Conservation (phyloP, 1,140 invertebrate species). For the Diorhabda sublineata region DNA sequence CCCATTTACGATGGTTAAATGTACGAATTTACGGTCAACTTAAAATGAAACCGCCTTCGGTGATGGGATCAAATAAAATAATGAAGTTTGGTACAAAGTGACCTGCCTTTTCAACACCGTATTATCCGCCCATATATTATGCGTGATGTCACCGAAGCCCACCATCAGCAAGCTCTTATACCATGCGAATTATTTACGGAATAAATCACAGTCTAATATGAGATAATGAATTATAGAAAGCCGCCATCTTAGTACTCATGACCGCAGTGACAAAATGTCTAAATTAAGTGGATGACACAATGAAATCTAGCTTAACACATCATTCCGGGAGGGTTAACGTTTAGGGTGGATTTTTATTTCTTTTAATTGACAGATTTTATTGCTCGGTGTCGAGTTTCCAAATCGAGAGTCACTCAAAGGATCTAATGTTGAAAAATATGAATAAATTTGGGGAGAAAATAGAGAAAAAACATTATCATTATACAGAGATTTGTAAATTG, state of each 20-base stretch:
- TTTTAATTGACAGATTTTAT: background rate
- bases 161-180: conserved; percentile 40
- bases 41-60: conserved; percentile 16
- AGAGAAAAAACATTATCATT: no score
- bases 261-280: conserved; percentile 31
- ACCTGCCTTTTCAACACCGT: conserved; percentile 48
- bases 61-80: conserved; percentile 45
- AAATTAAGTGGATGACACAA: conserved; percentile 20
- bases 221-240: conserved; percentile 37
- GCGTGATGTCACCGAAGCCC: conserved; percentile 41
- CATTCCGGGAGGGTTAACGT: background rate
- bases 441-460: no score
- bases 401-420: background rate
- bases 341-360: conserved; percentile 2
- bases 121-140: conserved; percentile 48
- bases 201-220: conserved; percentile 30
- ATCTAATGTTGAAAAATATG: no score
- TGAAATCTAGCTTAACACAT: conserved; percentile 11
- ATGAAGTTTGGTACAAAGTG: conserved; percentile 48
- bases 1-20: no score
- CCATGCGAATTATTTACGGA: background rate
- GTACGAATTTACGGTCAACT: no score
- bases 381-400: background rate
- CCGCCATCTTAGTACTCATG: conserved; percentile 37
- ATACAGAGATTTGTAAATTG: no score